Percentiles rank a stretch among this genome's conserved stretches.
These are phyloP conservation scores for Perca flavescens DNA, from an alignment of 2,113 vertebrate genomes.

Conservation along the genomic window DNA sequence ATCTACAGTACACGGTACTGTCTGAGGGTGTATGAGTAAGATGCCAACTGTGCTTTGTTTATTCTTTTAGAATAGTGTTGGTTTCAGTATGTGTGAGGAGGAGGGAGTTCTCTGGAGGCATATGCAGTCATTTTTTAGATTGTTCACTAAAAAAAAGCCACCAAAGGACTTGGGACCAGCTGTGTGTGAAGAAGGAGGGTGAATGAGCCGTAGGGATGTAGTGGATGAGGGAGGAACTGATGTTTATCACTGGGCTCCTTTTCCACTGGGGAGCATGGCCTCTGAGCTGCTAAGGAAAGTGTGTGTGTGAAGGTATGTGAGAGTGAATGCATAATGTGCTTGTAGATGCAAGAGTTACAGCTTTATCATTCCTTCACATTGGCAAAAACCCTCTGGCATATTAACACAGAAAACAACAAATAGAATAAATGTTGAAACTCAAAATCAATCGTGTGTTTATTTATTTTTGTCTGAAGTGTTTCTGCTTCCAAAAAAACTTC, in stretches of 20 bases:
- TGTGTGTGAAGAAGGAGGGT: constrained; percentile 19
- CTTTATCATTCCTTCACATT: constrained; percentile 34
- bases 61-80: constrained; percentile 6
- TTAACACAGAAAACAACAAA: constrained; percentile 55
- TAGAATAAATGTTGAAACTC: constrained; percentile 65
- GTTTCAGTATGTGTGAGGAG: constrained; percentile 46
- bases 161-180: constrained; percentile 55
- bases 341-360: constrained; percentile 41
- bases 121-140: constrained; percentile 6
- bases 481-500: not conserved
- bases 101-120: constrained; percentile 31
- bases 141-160: constrained; percentile 32
- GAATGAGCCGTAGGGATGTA: constrained; percentile 7
- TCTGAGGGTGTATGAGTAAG: constrained; percentile 2
- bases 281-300: constrained; percentile 61
- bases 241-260: constrained; percentile 46
- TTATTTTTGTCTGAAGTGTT: not conserved
- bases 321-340: constrained; percentile 26
- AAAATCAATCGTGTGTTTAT: constrained; percentile 1
- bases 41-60: constrained; percentile 31
- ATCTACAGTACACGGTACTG: constrained; percentile 8
- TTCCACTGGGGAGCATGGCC: constrained; percentile 37
- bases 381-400: constrained; percentile 44
- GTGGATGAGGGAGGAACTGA: not conserved
- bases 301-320: constrained; percentile 32